A percentile compares a stretch with the other conserved stretches of the same genome.
These are phyloP conservation scores for Todiramphus saurophagus DNA, from an alignment of 2,113 vertebrate species.

Conservation along the genomic window DNA sequence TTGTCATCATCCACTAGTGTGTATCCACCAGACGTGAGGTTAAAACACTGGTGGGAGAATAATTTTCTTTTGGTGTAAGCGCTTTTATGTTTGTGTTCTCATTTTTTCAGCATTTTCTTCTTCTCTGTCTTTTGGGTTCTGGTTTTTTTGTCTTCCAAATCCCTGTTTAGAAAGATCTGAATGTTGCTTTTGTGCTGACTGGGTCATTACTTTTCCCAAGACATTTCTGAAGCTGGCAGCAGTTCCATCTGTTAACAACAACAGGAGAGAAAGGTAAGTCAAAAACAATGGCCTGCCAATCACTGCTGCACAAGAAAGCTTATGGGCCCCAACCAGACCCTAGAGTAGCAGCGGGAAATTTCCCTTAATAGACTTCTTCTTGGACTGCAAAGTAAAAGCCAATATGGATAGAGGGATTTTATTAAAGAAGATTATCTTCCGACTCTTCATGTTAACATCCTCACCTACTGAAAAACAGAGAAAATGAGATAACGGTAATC, in stretches of 20 bases:
- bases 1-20: background rate
- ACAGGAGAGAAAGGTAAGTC: background rate
- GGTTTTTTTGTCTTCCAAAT: background rate
- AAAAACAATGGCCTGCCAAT: constrained; percentile 1
- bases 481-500: background rate
- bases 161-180: background rate
- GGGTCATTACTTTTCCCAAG: background rate
- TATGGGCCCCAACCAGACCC: background rate
- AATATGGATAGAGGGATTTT: background rate
- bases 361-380: background rate
- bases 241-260: background rate
- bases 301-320: background rate
- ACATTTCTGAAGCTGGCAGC: background rate
- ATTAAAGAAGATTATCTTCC: constrained; percentile 17
- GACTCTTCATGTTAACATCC: background rate
- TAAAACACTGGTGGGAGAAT: background rate
- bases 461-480: background rate
- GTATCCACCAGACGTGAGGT: background rate
- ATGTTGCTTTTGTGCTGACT: background rate
- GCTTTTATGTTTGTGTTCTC: background rate
- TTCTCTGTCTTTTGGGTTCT: background rate
- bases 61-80: background rate
- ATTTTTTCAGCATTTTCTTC: background rate
- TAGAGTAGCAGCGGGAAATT: background rate
- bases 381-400: background rate